Evolutionary conservation across 2,888 invertebrate species (phyloP), one percentile per base, ranked within the genome.

Genomic region (Athetis lepigone): DNA sequence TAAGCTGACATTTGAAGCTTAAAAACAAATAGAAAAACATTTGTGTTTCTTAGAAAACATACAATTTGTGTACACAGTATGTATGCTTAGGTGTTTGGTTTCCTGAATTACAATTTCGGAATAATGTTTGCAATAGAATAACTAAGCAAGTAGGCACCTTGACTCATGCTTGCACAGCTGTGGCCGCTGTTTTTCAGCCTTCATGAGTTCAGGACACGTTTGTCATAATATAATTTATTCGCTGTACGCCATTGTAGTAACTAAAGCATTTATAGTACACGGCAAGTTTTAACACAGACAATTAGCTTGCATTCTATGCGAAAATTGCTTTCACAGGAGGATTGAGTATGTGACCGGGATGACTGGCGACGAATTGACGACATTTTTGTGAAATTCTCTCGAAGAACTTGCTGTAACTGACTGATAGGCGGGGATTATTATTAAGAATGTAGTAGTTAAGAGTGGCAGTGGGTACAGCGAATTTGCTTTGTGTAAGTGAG

Each of bases 111-210:
- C 54, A 57, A 60, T 50, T 66, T 62, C 42, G 13, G 43, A 52
- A 46, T 42, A 50, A 27, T 36, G 47, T 79, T 71, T 57, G 42
- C 45, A 69, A 45, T 47, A 56, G 45, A 75, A 74, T 57, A 54
- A 51, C 63, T 46, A 33, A 60, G 49, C 50, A 19, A 18, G 37
- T 16, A 63, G 42, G 55, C 39, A 27, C 37, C 42, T 68, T 66
- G 79, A 67, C 52, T 72, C 67, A 65, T 59, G 55, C 45, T 77
- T 74, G 55, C 63, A 70, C 79, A 79, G 80, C 61, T 77, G 80
- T 33, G 42, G 8, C 13, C n/a, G 36, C 25, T 76, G 70, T 79
- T 76, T 72, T 80, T 75, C 79, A 77, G 78, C 75, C 63, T 77
- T 71, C 69, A 37, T 37, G 39, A 52, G 71, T 77, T 77, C 67